Percentiles rank a stretch among this genome's conserved stretches.
Conservation (phyloP, 2,797 vertebrate species). For the Xenentodon cancila region DNA sequence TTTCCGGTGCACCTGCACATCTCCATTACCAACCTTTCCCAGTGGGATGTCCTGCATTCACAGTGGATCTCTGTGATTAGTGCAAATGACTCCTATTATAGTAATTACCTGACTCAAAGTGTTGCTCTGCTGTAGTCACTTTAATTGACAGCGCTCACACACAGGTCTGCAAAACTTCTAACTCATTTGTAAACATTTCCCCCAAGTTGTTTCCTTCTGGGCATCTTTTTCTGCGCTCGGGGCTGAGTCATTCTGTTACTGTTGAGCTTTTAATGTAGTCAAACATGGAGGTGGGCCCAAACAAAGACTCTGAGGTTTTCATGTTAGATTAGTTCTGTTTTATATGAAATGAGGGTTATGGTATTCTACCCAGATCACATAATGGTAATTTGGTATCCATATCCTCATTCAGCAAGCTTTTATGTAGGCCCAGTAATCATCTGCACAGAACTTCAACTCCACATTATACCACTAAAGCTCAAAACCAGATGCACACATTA, state of each 20-base stretch:
- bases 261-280: slow-evolving; percentile 31
- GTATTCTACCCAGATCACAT: slow-evolving; percentile 76
- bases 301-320: slow-evolving; percentile 52
- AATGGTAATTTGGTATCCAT: slow-evolving; percentile 74
- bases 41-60: slow-evolving; percentile 21
- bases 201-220: slow-evolving; percentile 28
- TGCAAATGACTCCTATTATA: slow-evolving; percentile 68
- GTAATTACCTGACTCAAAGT: slow-evolving; percentile 59
- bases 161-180: slow-evolving; percentile 34
- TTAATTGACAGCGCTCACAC: slow-evolving; percentile 45
- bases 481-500: slow-evolving; percentile 70
- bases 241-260: slow-evolving; percentile 34
- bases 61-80: slow-evolving; percentile 48
- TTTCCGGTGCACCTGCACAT: slow-evolving; percentile 51
- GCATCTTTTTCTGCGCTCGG: slow-evolving; percentile 14
- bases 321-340: slow-evolving; percentile 67
- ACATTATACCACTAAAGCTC: slow-evolving; percentile 58
- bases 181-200: slow-evolving; percentile 38
- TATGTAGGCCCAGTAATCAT: slow-evolving; percentile 72
- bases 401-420: slow-evolving; percentile 68
- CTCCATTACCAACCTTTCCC: slow-evolving; percentile 19
- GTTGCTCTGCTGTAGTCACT: slow-evolving; percentile 19
- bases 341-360: slow-evolving; percentile 68
- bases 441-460: slow-evolving; percentile 61
- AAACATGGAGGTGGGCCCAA: slow-evolving; percentile 62